Percentiles rank a stretch among this genome's conserved stretches.
phyloP scores from a whole-genome alignment of 2,888 invertebrate species.

The Andrena haemorrhoa region DNA sequence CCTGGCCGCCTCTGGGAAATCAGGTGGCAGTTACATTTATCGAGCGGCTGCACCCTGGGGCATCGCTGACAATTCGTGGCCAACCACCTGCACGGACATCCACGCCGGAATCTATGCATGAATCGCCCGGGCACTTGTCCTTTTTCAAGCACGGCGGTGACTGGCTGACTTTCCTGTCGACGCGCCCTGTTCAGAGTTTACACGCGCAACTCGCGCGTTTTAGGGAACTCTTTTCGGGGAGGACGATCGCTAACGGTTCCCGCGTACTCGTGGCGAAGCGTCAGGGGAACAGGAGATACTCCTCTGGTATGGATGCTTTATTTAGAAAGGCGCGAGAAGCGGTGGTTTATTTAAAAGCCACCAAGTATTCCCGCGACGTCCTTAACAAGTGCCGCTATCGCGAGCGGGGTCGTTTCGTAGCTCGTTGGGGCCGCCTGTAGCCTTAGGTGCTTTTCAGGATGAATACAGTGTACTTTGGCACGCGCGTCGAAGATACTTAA shows the following conservation, averaged over 20 bases:
- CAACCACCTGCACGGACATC: conserved; percentile 49
- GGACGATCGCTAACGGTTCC: background rate
- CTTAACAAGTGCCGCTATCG: conserved; percentile 18
- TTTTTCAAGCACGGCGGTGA: conserved; percentile 1
- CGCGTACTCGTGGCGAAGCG: background rate
- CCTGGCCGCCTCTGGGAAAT: conserved; percentile 55
- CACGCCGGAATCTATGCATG: background rate
- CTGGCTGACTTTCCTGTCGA: background rate
- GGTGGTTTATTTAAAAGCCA: conserved; percentile 32
- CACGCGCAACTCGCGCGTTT: background rate
- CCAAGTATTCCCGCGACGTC: conserved; percentile 7
- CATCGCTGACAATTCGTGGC: conserved; percentile 46
- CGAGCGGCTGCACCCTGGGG: conserved; percentile 34
- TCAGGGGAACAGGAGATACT: conserved; percentile 7
- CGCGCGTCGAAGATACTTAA: conserved; percentile 13
- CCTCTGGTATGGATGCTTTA: conserved; percentile 29
- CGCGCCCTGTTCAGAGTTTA: background rate
- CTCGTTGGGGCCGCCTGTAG: conserved; percentile 19
- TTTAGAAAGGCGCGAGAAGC: conserved; percentile 22
- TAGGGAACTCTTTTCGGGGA: background rate
- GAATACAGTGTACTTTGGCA: conserved; percentile 9
- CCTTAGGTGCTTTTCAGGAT: background rate
- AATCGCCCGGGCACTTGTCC: background rate
- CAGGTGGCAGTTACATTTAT: conserved; percentile 58
- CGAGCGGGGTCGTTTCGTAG: conserved; percentile 34